Conservation (phyloP, 2,113 vertebrate genomes). For the Pyrgilauda ruficollis region DNA sequence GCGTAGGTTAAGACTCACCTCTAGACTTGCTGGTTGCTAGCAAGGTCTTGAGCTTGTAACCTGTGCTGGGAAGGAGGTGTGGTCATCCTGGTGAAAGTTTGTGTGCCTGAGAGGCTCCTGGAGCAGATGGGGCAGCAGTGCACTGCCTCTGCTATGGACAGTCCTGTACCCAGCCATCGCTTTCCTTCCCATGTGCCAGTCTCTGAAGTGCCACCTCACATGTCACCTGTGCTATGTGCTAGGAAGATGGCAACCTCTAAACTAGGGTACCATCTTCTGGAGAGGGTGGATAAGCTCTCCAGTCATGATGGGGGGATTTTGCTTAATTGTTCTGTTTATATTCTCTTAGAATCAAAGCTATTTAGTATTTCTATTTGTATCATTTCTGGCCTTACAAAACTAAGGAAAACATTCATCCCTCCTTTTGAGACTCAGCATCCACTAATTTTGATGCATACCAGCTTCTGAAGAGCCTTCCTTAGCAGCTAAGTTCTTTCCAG, state of each 20-base stretch:
- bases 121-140: not conserved
- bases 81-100: not conserved
- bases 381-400: not conserved
- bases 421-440: not conserved
- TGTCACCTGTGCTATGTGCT: not conserved
- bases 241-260: not conserved
- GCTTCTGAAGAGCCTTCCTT: not conserved
- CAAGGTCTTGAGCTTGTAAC: not conserved
- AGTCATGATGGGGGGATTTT: not conserved
- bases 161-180: accelerated
- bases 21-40: not conserved
- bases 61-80: not conserved
- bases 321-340: not conserved
- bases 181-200: not conserved
- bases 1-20: accelerated
- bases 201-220: not conserved
- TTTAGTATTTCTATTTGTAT: not conserved
- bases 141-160: not conserved
- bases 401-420: not conserved
- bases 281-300: not conserved
- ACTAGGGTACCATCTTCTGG: not conserved
- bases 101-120: not conserved
- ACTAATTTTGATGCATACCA: not conserved
- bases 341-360: not conserved
- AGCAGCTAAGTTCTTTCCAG: not conserved